Evolutionary conservation across 2,797 vertebrate genomes (phyloP).

Genomic region (Apodemus agrarius): DNA sequence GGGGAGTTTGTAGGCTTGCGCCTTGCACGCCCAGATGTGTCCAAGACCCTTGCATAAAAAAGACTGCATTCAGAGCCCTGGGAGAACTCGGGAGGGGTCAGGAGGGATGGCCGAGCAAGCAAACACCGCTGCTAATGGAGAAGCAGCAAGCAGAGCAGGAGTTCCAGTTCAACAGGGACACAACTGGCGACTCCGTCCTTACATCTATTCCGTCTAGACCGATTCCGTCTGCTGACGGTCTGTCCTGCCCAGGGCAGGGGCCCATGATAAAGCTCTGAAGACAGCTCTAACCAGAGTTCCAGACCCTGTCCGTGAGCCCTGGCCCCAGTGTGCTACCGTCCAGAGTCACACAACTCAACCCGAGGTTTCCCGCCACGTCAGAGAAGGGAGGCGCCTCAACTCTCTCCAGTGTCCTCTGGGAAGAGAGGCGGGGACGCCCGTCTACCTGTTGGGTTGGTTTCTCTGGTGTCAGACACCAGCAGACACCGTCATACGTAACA

Average conservation of each 20-base stretch:
- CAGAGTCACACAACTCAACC: neutral
- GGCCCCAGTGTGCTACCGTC: neutral
- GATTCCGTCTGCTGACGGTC: neutral
- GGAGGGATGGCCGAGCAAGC: neutral
- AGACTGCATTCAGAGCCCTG: neutral
- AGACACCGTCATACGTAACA: neutral
- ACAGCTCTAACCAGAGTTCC: neutral
- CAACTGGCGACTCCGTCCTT: neutral
- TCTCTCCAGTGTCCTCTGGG: too few species aligned
- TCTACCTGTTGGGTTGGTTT: neutral
- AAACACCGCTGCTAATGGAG: neutral
- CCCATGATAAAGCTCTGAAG: neutral
- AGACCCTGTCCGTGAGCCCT: neutral
- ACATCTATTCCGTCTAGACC: neutral
- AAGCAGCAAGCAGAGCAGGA: neutral
- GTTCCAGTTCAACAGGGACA: neutral
- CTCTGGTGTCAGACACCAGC: neutral
- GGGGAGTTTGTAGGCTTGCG: neutral
- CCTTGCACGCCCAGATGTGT: neutral
- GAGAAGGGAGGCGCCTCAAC: neutral
- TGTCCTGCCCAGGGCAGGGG: neutral
- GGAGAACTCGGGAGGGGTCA: neutral
- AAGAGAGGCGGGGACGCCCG: neutral
- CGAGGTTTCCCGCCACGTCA: neutral
- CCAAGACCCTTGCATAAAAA: neutral